phyloP scores from a whole-genome alignment of 2,888 invertebrate genomes.

The Drosophila algonquin region DNA sequence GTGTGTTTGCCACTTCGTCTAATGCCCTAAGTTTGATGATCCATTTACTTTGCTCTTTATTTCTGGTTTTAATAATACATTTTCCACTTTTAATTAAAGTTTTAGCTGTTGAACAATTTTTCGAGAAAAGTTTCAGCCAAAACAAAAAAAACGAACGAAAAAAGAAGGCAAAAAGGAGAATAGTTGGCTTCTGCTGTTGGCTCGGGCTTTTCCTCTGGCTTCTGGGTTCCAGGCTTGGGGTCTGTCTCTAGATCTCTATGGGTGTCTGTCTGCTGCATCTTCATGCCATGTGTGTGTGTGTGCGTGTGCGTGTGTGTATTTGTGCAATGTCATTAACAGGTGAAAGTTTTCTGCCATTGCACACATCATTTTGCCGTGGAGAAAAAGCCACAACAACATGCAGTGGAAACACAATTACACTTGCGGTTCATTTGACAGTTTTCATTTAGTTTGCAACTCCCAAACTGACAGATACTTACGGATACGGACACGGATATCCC shows the following conservation, averaged over 20 bases:
- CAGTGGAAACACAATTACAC: conserved; percentile 62
- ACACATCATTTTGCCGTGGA: conserved; percentile 53
- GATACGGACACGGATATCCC: background rate
- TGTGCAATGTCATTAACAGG: conserved; percentile 71
- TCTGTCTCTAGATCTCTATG: conserved; percentile 7
- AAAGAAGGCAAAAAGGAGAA: conserved; percentile 21
- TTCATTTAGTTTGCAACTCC: conserved; percentile 60
- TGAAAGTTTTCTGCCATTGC: conserved; percentile 60
- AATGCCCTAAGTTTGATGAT: background rate
- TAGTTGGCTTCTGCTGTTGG: conserved; percentile 45
- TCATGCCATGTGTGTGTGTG: background rate
- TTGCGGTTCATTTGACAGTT: conserved; percentile 76
- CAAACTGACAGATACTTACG: background rate
- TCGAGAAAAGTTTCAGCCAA: conserved; percentile 47
- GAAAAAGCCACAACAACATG: conserved; percentile 45
- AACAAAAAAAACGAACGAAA: conserved; percentile 24
- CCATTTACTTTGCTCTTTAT: conserved; percentile 36
- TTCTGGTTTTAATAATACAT: conserved; percentile 68
- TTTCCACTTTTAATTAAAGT: conserved; percentile 75
- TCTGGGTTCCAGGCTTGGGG: conserved; percentile 11
- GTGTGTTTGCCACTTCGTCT: conserved; percentile 3
- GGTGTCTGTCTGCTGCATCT: conserved; percentile 16
- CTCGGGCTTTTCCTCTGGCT: conserved; percentile 37
- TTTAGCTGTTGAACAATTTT: conserved; percentile 65
- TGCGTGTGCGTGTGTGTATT: background rate